These are phyloP conservation scores for Discoglossus pictus DNA, from an alignment of 2,797 vertebrate genomes.

Conservation along the genomic window DNA sequence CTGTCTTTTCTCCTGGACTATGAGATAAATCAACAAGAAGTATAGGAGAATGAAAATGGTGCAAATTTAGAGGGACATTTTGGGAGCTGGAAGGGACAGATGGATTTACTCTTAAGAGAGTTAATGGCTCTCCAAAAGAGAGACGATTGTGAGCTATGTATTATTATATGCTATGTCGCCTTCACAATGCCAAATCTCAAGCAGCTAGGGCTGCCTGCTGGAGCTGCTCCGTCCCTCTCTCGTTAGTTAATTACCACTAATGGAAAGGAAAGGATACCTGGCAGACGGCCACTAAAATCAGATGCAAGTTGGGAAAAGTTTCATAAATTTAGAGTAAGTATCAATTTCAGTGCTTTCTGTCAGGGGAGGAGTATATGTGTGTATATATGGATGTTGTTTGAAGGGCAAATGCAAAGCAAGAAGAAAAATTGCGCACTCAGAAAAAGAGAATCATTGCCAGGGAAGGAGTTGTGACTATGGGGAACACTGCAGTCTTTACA, in stretches of 20 bases:
- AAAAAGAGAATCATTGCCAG: slow-evolving; percentile 31
- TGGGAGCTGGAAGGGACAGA: no score
- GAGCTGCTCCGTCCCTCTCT: slow-evolving; percentile 14
- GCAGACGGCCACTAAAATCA: slow-evolving; percentile 58
- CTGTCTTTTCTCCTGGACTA: no score
- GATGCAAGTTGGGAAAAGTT: slow-evolving; percentile 49
- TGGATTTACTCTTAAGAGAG: no score
- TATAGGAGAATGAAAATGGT: no score
- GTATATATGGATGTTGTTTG: slow-evolving; percentile 48
- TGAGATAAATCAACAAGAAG: no score
- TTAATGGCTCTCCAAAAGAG: no score
- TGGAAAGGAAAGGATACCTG: slow-evolving; percentile 63
- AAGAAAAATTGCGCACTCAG: slow-evolving; percentile 40
- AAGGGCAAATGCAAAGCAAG: slow-evolving; percentile 47
- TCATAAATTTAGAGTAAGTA: slow-evolving; percentile 54
- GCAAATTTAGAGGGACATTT: no score
- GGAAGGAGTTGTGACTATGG: slow-evolving; percentile 2
- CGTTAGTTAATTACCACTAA: slow-evolving; percentile 66
- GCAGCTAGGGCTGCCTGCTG: slow-evolving; percentile 2
- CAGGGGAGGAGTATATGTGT: slow-evolving; percentile 42
- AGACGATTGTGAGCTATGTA: no score
- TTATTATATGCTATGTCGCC: no score
- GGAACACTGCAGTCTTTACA: slow-evolving; percentile 12
- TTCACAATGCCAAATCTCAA: no score
- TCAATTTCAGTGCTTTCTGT: slow-evolving; percentile 44